Base-by-base conservation (phyloP, 2,888 invertebrate genomes). In the Elysia crispata region DNA sequence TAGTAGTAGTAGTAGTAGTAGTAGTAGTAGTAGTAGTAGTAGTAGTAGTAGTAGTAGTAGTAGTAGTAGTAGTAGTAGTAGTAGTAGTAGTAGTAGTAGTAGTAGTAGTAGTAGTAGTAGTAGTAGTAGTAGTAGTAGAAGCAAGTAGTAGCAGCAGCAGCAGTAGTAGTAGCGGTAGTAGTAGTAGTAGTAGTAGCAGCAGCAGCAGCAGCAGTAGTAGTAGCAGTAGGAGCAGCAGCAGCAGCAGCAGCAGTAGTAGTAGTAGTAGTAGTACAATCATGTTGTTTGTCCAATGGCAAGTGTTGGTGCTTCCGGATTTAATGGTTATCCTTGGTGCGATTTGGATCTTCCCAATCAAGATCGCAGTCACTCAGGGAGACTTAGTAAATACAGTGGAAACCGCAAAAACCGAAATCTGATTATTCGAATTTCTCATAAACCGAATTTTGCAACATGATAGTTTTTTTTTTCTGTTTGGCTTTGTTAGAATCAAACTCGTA, bases 221-320 rank as follows among this genome's bases (percentile, higher is more conserved):
- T n/a, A n/a, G n/a, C n/a, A n/a, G n/a, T n/a, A n/a, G n/a, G n/a
- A n/a, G n/a, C n/a, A n/a, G n/a, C n/a, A n/a, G n/a, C n/a, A 70
- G 70, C 41, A 70, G 70, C 41, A 70, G 70, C 41, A 70, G 70
- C 41, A 70, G 70, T 28, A 70, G 70, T 28, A 70, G 70, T 28
- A 70, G 70, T 28, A 70, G 70, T 28, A 31, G 70, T 30, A 70
- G 33, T n/a, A n/a, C n/a, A n/a, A n/a, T n/a, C n/a, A n/a, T n/a
- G n/a, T n/a, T n/a, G n/a, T n/a, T n/a, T n/a, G n/a, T n/a, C n/a
- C n/a, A n/a, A n/a, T n/a, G n/a, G n/a, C n/a, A n/a, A n/a, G n/a
- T n/a, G n/a, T n/a, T n/a, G n/a, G n/a, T n/a, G n/a, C n/a, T n/a
- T n/a, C n/a, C n/a, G n/a, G n/a, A n/a, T n/a, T n/a, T n/a, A n/a